Evolutionary conservation across 1,140 invertebrate genomes (phyloP), one percentile per base, ranked within the genome.

Genomic region (Drosophila hydei): DNA sequence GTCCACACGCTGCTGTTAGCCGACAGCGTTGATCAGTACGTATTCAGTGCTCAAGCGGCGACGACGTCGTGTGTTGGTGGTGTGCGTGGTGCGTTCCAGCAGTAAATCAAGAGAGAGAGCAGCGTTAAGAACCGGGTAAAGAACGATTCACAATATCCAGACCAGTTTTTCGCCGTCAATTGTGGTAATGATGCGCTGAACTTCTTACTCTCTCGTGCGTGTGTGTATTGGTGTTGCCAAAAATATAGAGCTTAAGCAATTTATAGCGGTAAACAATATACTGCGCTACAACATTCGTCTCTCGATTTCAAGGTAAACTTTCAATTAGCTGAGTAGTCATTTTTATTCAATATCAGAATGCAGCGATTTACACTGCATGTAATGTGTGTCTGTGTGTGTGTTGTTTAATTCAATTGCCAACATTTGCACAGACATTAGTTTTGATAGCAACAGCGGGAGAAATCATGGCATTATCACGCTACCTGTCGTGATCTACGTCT

Each of bases 261-360:
- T 76, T 68, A 45, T 58, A 64, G 70, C 52, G 33, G 68, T 50
- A 72, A 36, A 59, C 45, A 61, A 65, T 55, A 69, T 50, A 25
- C 38, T 52, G 25, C 48, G 18, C 27, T 30, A 30, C 59, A 58
- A 51, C 38, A 47, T 62, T 80, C 77, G 48, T 47, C 33, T 62
- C 21, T 12, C n/a, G 12, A 18, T 30, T 68, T 80, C 80, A 85
- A 85, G 80, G 81, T 87, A 81, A 85, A 83, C 72, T 74, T 75
- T 55, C 58, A 55, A 76, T 63, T 61, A 67, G 58, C 63, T 78
- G 12, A 11, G n/a, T 19, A 9, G 27, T 47, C 3, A 14, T 16
- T 14, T 47, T 27, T 18, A n/a, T 58, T 42, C 19, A 18, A 38
- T 30, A 51, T 16, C 1, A 12, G 25, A 30, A 27, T 30, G 23